These are phyloP conservation scores for Panurus biarmicus DNA, from an alignment of 2,113 vertebrate genomes.

Conservation along the genomic window DNA sequence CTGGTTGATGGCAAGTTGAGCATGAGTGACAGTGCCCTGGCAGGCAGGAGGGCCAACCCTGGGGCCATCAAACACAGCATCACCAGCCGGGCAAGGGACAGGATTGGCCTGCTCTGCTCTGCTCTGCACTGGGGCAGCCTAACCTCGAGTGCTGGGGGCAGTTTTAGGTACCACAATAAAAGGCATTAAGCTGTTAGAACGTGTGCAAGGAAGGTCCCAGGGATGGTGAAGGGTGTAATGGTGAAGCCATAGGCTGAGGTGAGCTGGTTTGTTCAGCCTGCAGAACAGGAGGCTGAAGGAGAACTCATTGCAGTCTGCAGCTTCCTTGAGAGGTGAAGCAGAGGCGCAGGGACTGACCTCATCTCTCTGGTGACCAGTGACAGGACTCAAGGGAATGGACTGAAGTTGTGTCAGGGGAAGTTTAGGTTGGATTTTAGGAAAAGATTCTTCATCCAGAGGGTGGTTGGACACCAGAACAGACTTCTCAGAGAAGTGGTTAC, in stretches of 20 bases:
- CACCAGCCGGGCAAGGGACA: rapidly evolving
- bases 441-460: neutral
- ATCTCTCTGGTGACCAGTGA: neutral
- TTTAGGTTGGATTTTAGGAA: neutral
- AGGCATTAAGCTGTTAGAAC: neutral
- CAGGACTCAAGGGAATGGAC: neutral
- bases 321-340: neutral
- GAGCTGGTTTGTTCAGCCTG: neutral
- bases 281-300: neutral
- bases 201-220: neutral
- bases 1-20: neutral
- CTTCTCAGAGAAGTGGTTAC: neutral
- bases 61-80: neutral
- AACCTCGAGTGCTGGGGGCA: rapidly evolving
- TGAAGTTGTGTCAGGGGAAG: neutral
- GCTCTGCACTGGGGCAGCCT: rapidly evolving
- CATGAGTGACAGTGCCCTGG: neutral
- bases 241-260: rapidly evolving
- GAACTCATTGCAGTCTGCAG: neutral
- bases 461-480: neutral
- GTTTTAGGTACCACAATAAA: neutral
- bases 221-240: too few relatives aligned
- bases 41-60: rapidly evolving
- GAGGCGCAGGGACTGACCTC: neutral
- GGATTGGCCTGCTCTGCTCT: neutral